Conservation (phyloP, 2,113 vertebrate species). For the Ondatra zibethicus region DNA sequence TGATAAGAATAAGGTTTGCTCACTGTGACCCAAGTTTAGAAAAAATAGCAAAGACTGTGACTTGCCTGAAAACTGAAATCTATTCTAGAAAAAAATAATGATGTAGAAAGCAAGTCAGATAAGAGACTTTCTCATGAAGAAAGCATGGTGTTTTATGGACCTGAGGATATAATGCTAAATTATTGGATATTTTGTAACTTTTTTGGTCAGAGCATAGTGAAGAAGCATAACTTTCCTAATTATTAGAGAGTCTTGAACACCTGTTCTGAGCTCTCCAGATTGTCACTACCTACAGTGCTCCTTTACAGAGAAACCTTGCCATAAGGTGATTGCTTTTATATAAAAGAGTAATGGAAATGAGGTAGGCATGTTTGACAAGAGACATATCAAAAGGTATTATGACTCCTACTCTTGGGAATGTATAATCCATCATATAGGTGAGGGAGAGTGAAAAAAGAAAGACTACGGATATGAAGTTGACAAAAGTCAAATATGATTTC, state of each 20-base stretch:
- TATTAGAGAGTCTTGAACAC: background rate
- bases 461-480: background rate
- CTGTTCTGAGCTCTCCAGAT: background rate
- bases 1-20: background rate
- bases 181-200: background rate
- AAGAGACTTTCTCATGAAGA: background rate
- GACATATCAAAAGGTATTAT: background rate
- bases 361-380: background rate
- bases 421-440: background rate
- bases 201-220: background rate
- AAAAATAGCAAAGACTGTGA: background rate
- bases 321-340: background rate
- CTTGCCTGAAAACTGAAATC: background rate
- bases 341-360: background rate
- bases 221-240: background rate
- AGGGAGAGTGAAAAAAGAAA: background rate
- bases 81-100: background rate
- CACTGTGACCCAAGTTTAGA: background rate
- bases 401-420: background rate
- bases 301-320: background rate
- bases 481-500: background rate
- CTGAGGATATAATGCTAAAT: background rate
- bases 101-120: background rate
- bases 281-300: background rate
- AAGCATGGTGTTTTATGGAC: background rate